Base-by-base conservation (phyloP, 2,888 invertebrate species). In the Dastarcus helophoroides region DNA sequence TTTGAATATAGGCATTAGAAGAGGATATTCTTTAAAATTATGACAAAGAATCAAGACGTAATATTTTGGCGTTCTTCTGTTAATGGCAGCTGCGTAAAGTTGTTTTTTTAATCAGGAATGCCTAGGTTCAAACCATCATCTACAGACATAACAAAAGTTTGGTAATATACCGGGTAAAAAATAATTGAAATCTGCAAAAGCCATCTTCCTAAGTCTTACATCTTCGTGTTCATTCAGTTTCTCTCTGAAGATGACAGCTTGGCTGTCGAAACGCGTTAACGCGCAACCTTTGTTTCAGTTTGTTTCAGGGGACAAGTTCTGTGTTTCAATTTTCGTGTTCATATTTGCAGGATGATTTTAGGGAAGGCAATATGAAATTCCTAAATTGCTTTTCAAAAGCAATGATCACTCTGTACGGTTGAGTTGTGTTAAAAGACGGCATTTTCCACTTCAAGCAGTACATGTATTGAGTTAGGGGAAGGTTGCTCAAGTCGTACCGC, bases 311-410 rank as follows among this genome's bases (percentile, higher is more conserved):
- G 23, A 10, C 12, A 17, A 29, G 39, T 43, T 45, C n/a, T n/a
- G n/a, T n/a, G n/a, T n/a, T n/a, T n/a, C n/a, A n/a, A 55, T 97
- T 97, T 62, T 98, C 97, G 50, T 90, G 81, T 63, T 97, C 97
- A 67, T 86, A 86, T 67, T 98, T 98, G 67, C 88, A 82, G 54
- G 83, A 79, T 1, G 95, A 91, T 62, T 93, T 93, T 43, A 98
- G 68, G 39, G 82, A 81, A 4, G 97, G 97, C 61, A 98, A 69
- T 33, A 89, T 82, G 67, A 97, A 97, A 41, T 95, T 83, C 67
- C 97, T 97, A 62, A 97, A 89, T 63, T 97, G 97, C 60, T 97
- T 95, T 64, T 97, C 95, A n/a, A 91, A 91, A 32, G 89, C 88
- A 52, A 97, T 93, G 37, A 95, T 73, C 22, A 95, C 89, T 44